phyloP scores from a whole-genome alignment of 2,113 vertebrate genomes.

The Ictidomys tridecemlineatus region DNA sequence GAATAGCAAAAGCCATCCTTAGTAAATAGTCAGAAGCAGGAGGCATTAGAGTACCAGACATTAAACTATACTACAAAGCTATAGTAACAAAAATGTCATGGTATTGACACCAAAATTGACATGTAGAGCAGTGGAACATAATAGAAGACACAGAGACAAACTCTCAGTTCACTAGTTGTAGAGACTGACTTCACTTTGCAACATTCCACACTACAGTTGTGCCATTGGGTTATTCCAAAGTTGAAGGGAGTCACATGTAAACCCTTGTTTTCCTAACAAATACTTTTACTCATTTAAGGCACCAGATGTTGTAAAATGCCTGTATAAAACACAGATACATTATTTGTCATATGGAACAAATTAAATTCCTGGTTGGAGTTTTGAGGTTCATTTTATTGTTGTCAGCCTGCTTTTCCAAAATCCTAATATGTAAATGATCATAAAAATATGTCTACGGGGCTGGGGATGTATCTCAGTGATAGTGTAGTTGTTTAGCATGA shows the following conservation, averaged over 20 bases:
- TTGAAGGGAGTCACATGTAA: background rate
- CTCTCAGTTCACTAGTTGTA: background rate
- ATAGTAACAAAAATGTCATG: no score
- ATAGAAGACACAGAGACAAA: no score
- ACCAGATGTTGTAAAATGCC: background rate
- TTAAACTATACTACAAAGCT: no score
- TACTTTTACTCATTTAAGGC: background rate
- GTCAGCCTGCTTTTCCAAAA: background rate
- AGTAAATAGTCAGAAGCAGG: no score
- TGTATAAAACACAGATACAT: background rate
- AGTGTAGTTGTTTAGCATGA: no score
- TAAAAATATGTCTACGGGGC: background rate
- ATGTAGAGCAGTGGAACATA: no score
- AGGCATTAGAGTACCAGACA: no score
- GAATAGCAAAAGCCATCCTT: no score
- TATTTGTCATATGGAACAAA: background rate
- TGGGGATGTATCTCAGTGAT: no score
- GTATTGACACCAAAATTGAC: no score
- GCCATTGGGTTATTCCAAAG: background rate
- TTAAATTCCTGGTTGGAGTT: background rate
- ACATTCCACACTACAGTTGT: background rate
- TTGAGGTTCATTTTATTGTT: background rate
- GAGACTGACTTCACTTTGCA: background rate
- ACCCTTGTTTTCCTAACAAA: background rate
- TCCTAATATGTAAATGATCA: background rate